Evolutionary conservation across 2,888 invertebrate species (phyloP).

Genomic region (Sepiola atlantica): DNA sequence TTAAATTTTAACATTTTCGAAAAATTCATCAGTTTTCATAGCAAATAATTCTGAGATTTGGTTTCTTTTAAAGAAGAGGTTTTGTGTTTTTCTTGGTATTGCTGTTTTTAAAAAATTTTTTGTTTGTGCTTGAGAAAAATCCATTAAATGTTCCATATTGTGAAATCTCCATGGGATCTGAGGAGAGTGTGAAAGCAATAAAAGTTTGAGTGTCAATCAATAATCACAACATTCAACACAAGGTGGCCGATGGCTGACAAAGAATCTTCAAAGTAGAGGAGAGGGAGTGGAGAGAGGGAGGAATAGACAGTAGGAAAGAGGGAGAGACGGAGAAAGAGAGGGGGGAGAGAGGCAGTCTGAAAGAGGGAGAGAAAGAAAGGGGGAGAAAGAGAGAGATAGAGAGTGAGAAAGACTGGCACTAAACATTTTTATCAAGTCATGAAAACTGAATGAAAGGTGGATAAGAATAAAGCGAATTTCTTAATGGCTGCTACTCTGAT

Average conservation of each 20-base stretch:
- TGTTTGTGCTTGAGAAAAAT: neutral
- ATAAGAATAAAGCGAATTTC: neutral
- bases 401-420: neutral
- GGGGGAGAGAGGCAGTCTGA: no score
- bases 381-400: no score
- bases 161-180: neutral
- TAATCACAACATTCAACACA: neutral
- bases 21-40: neutral
- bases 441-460: neutral
- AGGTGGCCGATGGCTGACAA: neutral
- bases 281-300: no score
- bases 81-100: no score
- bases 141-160: neutral
- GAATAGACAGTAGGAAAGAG: no score
- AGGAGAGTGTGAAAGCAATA: neutral
- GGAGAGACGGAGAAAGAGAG: no score
- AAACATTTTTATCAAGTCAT: neutral
- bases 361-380: no score
- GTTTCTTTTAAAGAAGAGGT: neutral
- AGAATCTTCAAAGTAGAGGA: neutral
- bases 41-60: neutral
- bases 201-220: neutral
- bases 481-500: neutral
- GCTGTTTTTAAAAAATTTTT: neutral
- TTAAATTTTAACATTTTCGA: neutral